Base-by-base conservation (phyloP, 2,113 vertebrate species). In the Rhea pennata region DNA sequence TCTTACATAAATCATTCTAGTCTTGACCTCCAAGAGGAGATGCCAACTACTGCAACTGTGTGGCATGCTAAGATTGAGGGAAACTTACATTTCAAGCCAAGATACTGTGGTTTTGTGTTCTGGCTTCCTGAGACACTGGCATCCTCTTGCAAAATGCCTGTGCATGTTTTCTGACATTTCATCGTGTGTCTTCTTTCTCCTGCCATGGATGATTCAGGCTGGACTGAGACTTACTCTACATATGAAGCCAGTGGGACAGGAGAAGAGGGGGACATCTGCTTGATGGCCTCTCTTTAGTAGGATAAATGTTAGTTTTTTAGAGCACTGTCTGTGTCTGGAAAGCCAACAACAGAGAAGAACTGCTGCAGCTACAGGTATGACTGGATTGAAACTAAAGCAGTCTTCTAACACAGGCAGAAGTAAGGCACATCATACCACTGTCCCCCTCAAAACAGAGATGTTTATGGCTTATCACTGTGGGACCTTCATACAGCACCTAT, bases 71-170 rank as follows among this genome's bases (percentile, higher is more conserved):
- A 71, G 39, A 64, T 87, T 69, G 92, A 93, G 54, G 53, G 13
- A 71, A 93, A 50, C 51, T 88, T 54, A 40, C 12, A 78, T 74
- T 84, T 90, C 75, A 88, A 88, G 88, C 80, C 87, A 90, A 89
- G 64, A 50, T 26, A 48, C 15, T 54, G 40, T 70, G 84, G 83
- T 13, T 90, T 86, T 78, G 76, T 75, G 73, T 4, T 78, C 86
- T 65, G 77, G 61, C 39, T 78, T 88, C 29, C 53, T 50, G 77
- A 78, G 33, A 40, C 14, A 27, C 15, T 69, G 33, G n/a, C 31
- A 80, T 71, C n/a, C 15, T 76, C 15, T 54, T 69, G 12, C 77
- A 51, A 64, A 91, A 46, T 66, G 62, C 59, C 44, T 3, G 7
- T 78, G 23, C 53, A 65, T 4, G 14, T 17, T 82, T 82, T 82